phyloP scores from a whole-genome alignment of 2,888 invertebrate genomes.

The Folsomia manolachei region DNA sequence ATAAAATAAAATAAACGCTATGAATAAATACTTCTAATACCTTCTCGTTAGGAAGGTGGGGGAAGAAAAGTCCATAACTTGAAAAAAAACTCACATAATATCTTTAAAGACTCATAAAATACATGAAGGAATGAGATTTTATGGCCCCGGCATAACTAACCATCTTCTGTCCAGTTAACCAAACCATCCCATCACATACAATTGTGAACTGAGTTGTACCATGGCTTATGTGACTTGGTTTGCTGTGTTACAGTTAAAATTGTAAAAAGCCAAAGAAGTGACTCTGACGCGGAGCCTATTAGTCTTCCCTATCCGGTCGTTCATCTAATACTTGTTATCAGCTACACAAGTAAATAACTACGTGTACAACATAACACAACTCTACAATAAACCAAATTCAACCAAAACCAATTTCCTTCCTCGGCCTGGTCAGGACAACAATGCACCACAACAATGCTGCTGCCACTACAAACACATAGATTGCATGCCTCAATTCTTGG shows the following conservation, averaged over 20 bases:
- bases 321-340: neutral
- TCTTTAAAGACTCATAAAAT: constrained; percentile 22
- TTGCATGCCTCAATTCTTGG: too few species aligned
- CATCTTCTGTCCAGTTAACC: constrained; percentile 12
- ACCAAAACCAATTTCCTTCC: neutral
- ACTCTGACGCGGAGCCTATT: constrained; percentile 4
- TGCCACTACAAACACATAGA: too few species aligned
- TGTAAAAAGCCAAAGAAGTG: neutral
- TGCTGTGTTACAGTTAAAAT: neutral
- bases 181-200: too few species aligned
- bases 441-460: too few species aligned
- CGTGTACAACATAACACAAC: constrained; percentile 4
- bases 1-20: constrained; percentile 4
- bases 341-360: neutral
- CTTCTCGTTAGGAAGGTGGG: neutral
- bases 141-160: constrained; percentile 14
- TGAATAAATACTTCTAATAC: constrained; percentile 5
- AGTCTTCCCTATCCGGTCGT: neutral
- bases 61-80: neutral
- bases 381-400: neutral
- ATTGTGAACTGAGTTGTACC: too few species aligned
- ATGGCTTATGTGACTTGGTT: neutral
- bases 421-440: too few species aligned
- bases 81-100: constrained; percentile 7
- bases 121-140: constrained; percentile 18